These are phyloP conservation scores for Diplazon laetatorius DNA, from an alignment of 2,888 invertebrate species.

Conservation along the genomic window DNA sequence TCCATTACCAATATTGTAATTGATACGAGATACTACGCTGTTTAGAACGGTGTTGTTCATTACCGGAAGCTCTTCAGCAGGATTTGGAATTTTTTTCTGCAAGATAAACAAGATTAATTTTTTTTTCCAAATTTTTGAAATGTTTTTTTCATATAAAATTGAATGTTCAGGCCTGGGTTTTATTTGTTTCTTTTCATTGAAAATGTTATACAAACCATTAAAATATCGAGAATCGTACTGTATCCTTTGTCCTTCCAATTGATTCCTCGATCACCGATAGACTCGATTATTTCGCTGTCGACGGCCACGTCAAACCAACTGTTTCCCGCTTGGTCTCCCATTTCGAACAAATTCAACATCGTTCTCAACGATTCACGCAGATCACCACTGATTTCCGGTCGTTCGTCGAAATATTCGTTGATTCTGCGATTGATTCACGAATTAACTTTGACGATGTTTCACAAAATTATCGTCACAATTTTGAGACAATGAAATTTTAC, in stretches of 20 bases:
- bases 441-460: too few relatives aligned
- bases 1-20: constrained; percentile 65
- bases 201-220: constrained; percentile 66
- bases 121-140: background rate
- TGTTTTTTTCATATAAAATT: background rate
- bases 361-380: constrained; percentile 56
- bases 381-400: constrained; percentile 59
- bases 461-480: too few relatives aligned
- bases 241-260: constrained; percentile 73
- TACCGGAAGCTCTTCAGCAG: constrained; percentile 73
- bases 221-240: constrained; percentile 10
- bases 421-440: constrained; percentile 64
- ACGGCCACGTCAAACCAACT: constrained; percentile 60
- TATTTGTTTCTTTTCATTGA: constrained; percentile 29
- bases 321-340: constrained; percentile 50
- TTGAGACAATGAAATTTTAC: background rate
- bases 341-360: constrained; percentile 53
- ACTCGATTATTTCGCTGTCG: constrained; percentile 12
- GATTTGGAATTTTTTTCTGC: constrained; percentile 76
- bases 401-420: constrained; percentile 59
- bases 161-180: background rate
- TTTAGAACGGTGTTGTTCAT: constrained; percentile 71
- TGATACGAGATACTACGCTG: constrained; percentile 61
- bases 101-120: background rate
- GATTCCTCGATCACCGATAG: constrained; percentile 66